These are phyloP conservation scores for Phenacoccus solenopsis DNA, from an alignment of 1,140 invertebrate species.

Conservation along the genomic window DNA sequence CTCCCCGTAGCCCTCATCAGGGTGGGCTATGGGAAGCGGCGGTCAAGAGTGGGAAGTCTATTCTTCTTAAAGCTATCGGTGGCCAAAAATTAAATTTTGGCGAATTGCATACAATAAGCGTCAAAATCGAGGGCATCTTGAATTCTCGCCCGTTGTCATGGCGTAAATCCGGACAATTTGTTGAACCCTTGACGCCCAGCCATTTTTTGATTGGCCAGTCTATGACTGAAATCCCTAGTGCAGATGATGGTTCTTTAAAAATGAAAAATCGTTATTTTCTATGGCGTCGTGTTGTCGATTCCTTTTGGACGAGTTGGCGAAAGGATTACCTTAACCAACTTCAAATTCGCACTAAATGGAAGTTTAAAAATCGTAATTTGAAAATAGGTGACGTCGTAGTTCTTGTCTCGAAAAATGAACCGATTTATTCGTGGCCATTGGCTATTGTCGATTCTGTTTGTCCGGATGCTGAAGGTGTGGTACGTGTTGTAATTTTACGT, in stretches of 20 bases:
- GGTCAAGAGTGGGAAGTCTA: neutral
- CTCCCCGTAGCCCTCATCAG: neutral
- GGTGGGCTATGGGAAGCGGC: conserved; percentile 17
- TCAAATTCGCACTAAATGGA: conserved; percentile 15
- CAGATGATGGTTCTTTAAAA: neutral
- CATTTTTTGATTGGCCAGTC: conserved; percentile 30
- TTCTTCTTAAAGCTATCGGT: neutral
- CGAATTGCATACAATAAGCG: conserved; percentile 28
- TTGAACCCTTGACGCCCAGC: conserved; percentile 29
- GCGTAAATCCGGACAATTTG: neutral
- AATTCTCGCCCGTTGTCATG: conserved; percentile 30
- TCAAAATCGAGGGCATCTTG: conserved; percentile 30
- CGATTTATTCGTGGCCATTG: neutral
- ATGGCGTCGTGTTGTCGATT: neutral
- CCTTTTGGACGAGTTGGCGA: conserved; percentile 17
- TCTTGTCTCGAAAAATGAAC: neutral
- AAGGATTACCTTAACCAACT: conserved; percentile 5
- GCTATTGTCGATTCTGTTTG: neutral
- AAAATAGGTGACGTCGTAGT: neutral
- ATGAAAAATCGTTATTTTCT: neutral
- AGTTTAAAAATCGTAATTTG: neutral
- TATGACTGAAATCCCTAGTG: conserved; percentile 16
- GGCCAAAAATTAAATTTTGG: neutral
- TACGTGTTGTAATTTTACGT: neutral
- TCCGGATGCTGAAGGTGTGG: conserved; percentile 4